phyloP scores from a whole-genome alignment of 2,888 invertebrate genomes.

The Synergus itoensis region DNA sequence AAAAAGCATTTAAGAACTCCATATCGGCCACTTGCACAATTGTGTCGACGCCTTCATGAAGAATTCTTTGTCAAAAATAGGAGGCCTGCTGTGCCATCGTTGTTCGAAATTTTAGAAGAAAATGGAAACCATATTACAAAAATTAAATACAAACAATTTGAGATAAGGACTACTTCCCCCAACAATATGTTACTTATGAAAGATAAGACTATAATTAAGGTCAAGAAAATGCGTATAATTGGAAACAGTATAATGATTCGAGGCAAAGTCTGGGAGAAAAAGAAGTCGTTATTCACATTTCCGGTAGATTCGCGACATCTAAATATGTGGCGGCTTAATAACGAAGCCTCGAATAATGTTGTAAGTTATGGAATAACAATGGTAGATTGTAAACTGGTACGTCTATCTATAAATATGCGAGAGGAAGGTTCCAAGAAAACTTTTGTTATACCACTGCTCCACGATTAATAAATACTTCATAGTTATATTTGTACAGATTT shows the following conservation, averaged over 20 bases:
- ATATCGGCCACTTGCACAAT: not conserved
- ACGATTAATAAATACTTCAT: not conserved
- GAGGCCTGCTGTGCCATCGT: not conserved
- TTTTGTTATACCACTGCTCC: not conserved
- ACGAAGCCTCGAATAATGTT: not conserved
- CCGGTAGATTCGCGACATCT: not conserved
- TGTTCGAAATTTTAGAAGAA: not conserved
- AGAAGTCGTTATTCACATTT: not conserved
- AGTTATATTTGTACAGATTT: no score
- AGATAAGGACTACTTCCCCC: not conserved
- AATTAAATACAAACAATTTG: not conserved
- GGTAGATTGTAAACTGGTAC: not conserved
- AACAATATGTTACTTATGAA: not conserved
- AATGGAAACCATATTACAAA: not conserved
- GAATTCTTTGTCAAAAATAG: not conserved
- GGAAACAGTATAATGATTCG: not conserved
- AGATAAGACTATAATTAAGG: not conserved
- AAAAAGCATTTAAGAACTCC: constrained; percentile 2
- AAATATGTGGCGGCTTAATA: not conserved
- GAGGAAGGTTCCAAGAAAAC: not conserved
- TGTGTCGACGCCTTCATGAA: not conserved
- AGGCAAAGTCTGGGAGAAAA: not conserved
- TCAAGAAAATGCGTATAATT: not conserved
- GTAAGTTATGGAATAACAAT: not conserved
- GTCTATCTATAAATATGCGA: not conserved